Evolutionary conservation across 2,797 vertebrate species (phyloP).

Genomic region (Syncerus caffer): DNA sequence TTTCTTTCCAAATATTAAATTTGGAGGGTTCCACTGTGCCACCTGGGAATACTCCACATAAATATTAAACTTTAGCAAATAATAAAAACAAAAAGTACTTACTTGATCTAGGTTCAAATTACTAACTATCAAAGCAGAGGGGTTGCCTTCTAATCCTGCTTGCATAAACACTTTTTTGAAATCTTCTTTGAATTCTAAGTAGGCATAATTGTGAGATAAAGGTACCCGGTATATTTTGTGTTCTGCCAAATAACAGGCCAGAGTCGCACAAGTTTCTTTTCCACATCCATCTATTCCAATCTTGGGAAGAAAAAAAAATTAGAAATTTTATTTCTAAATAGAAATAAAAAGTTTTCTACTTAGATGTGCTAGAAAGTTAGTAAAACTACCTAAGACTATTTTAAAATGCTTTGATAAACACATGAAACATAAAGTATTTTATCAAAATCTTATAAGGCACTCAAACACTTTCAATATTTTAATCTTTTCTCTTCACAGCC

Average conservation of each 20-base stretch:
- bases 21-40: not conserved
- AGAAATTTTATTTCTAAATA: not conserved
- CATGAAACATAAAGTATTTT: not conserved
- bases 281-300: constrained; percentile 81
- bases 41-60: not conserved
- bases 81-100: not conserved
- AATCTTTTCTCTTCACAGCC: not conserved
- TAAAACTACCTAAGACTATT: not conserved
- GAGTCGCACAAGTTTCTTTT: constrained; percentile 71
- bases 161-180: constrained; percentile 76
- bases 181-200: constrained; percentile 77
- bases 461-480: not conserved
- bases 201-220: constrained; percentile 56
- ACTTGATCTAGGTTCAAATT: constrained; percentile 74
- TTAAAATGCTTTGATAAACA: not conserved
- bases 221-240: constrained; percentile 64
- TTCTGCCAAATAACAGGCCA: constrained; percentile 77
- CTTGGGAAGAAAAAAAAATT: constrained; percentile 53
- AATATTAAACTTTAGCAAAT: not conserved
- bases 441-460: not conserved
- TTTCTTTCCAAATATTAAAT: not conserved
- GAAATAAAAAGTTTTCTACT: not conserved
- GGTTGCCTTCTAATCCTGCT: constrained; percentile 71
- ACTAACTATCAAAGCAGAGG: constrained; percentile 73
- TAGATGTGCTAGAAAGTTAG: not conserved